These are phyloP conservation scores for Danionella dracula DNA, from an alignment of 2,797 vertebrate genomes.

Conservation along the genomic window DNA sequence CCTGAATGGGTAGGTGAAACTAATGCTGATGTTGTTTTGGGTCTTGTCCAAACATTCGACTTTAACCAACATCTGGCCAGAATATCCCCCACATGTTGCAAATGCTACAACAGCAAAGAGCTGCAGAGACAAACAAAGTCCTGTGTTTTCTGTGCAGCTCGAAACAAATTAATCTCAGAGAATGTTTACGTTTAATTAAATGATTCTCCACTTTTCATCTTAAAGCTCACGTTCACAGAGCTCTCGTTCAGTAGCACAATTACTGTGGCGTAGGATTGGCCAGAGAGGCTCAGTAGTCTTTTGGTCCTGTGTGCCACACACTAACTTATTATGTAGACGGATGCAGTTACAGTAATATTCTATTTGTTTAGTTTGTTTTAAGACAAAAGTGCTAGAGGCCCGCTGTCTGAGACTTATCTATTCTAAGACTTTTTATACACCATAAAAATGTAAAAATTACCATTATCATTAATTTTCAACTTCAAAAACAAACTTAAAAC, in stretches of 20 bases:
- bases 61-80: slow-evolving; percentile 90
- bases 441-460: no score
- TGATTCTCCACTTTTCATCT: background rate
- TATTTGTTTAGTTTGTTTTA: no score
- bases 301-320: background rate
- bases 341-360: background rate
- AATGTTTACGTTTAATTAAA: background rate
- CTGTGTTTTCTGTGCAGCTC: no score
- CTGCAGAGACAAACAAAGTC: slow-evolving; percentile 64
- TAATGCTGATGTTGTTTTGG: slow-evolving; percentile 86
- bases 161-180: background rate
- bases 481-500: no score
- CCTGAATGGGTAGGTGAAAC: slow-evolving; percentile 96
- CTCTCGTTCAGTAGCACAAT: background rate
- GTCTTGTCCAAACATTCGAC: slow-evolving; percentile 91
- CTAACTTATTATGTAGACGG: background rate
- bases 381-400: no score
- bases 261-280: background rate
- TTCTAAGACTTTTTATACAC: no score
- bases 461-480: no score
- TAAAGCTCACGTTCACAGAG: slow-evolving; percentile 1
- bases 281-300: background rate
- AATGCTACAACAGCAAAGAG: slow-evolving; percentile 99
- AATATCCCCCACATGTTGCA: slow-evolving; percentile 98
- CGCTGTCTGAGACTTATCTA: no score